These are phyloP conservation scores for Hyperoplus immaculatus DNA, from an alignment of 2,797 vertebrate species.

Conservation along the genomic window DNA sequence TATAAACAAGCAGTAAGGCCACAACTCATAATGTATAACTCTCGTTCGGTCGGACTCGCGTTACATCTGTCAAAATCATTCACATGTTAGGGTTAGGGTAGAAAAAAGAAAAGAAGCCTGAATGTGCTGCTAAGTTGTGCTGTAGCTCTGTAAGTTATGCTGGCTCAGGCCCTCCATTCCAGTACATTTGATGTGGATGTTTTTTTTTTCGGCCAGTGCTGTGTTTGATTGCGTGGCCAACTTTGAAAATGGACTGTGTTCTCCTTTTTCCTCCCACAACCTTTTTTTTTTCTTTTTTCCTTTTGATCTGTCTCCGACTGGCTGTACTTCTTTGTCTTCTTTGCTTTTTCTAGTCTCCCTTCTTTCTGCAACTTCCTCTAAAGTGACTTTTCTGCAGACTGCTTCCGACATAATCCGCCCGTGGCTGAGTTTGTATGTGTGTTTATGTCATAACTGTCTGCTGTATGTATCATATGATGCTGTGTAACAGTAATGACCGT, in stretches of 20 bases:
- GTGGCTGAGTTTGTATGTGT: conserved; percentile 20
- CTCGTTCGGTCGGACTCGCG: not conserved
- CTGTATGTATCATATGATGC: conserved; percentile 23
- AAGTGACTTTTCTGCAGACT: conserved; percentile 27
- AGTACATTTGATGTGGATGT: conserved; percentile 52
- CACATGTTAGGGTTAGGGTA: conserved; percentile 8
- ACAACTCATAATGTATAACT: conserved; percentile 1
- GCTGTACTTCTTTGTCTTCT: conserved; percentile 25
- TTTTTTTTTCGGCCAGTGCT: conserved; percentile 15
- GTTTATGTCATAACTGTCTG: conserved; percentile 24
- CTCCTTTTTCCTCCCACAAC: conserved; percentile 42
- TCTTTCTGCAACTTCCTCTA: conserved; percentile 48
- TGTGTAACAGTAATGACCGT: not conserved
- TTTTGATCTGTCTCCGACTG: conserved; percentile 32
- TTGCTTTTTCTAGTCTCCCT: conserved; percentile 21
- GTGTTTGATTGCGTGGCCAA: conserved; percentile 48
- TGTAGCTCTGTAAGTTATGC: conserved; percentile 28
- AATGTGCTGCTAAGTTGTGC: conserved; percentile 23
- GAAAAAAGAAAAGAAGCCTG: conserved; percentile 25
- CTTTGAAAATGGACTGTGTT: conserved; percentile 55
- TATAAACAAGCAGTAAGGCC: conserved; percentile 46
- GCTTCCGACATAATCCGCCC: conserved; percentile 47
- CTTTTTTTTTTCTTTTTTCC: conserved; percentile 53
- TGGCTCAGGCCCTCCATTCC: conserved; percentile 32
- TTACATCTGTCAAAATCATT: conserved; percentile 69